phyloP scores from a whole-genome alignment of 1,140 invertebrate species.

The Hypsibius dujardini region DNA sequence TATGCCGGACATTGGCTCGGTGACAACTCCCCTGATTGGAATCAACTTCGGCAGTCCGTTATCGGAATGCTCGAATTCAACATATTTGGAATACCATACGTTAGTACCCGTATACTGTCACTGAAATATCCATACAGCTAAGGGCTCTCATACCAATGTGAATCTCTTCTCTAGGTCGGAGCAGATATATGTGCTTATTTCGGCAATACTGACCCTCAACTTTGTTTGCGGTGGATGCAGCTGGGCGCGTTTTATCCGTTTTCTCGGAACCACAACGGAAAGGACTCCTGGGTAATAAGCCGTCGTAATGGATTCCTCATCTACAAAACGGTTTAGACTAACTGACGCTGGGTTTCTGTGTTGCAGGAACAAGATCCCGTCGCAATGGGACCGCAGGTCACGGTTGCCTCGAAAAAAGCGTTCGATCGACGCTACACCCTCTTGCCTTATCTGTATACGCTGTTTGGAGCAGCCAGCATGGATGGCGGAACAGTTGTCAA shows the following conservation, averaged over 20 bases:
- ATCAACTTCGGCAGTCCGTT: neutral
- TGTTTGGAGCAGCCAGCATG: conserved; percentile 31
- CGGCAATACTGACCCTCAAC: conserved; percentile 48
- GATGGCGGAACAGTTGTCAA: conserved; percentile 26
- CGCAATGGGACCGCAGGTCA: conserved; percentile 24
- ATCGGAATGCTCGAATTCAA: conserved; percentile 33
- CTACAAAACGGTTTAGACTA: neutral
- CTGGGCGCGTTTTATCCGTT: conserved; percentile 60
- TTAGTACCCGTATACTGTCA: conserved; percentile 24
- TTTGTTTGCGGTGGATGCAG: conserved; percentile 40
- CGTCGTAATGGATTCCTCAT: neutral
- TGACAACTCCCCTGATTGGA: neutral
- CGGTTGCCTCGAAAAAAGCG: conserved; percentile 27
- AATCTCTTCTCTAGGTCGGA: conserved; percentile 55
- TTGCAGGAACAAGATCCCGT: conserved; percentile 29
- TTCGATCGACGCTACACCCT: conserved; percentile 34
- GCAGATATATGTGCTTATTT: conserved; percentile 77
- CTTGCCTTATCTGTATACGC: conserved; percentile 38
- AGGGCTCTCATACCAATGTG: conserved; percentile 26
- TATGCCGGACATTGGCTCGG: conserved; percentile 12
- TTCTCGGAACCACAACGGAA: conserved; percentile 29
- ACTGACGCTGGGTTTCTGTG: conserved; percentile 2
- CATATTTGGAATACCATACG: conserved; percentile 34
- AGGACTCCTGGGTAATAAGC: conserved; percentile 21
- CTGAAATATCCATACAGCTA: conserved; percentile 16